Evolutionary conservation across 2,888 invertebrate genomes (phyloP), one percentile per base, ranked within the genome.

Genomic region (Neria commutata): DNA sequence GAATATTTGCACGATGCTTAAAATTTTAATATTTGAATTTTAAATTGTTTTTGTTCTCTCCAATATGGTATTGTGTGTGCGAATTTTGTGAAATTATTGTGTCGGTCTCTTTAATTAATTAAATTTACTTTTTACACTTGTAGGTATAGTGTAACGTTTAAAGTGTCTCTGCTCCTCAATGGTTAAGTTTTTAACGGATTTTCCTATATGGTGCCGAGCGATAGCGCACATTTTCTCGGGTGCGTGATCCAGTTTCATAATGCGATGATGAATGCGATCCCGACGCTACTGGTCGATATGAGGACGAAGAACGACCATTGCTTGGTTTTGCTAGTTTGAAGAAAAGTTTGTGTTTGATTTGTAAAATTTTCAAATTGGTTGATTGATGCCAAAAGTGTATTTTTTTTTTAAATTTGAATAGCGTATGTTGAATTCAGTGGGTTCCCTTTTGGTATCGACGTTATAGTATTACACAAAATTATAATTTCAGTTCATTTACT

Each of bases 181-280:
- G n/a, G n/a, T n/a, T 56, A 54, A 54, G 46, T 40, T 62, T 67
- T 75, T 79, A 79, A 69, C 79, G 79, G 72, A 79, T 75, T 77
- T 80, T 80, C 58, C 79, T 80, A 71, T 79, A 79, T 64, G 79
- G 79, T 67, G 79, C 80, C 71, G 79, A 77, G 71, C 79, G 79
- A 68, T 79, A 79, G 63, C 79, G 78, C 58, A 80, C 79, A 73
- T 76, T 79, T 74, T 79, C 79, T 68, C 79, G 80, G 71, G 79
- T 77, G 64, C 79, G 79, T 73, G 79, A 78, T 70, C 78, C 77
- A 71, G 79, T 77, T 72, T 79, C 79, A 68, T 79, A 79, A 69
- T 79, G 79, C 65, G 79, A 79, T 67, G 79, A 78, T 63, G 80
- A 78, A 73, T 79, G 79, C 72, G 79, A 78, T 68, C 77, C 76